A percentile compares a stretch with the other conserved stretches of the same genome.
Conservation (phyloP, 2,888 invertebrate species). For the Apocheima hispidaria region DNA sequence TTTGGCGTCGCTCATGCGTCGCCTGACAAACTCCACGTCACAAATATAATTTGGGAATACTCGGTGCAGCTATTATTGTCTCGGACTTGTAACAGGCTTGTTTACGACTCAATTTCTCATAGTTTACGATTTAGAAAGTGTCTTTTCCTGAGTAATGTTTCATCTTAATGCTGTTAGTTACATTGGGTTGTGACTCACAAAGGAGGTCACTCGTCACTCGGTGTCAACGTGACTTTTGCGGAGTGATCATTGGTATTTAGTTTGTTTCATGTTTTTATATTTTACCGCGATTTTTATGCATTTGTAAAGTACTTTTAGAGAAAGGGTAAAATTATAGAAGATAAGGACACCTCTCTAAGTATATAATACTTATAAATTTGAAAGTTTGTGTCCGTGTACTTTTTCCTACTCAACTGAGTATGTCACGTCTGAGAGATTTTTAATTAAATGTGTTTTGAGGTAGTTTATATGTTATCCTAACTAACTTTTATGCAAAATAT, state of each 20-base stretch:
- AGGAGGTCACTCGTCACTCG: slow-evolving; percentile 25
- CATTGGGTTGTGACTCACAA: slow-evolving; percentile 27
- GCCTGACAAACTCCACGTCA: slow-evolving; percentile 28
- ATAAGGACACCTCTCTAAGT: background rate
- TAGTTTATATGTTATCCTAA: too few relatives aligned
- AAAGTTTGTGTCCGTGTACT: background rate
- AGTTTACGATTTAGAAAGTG: slow-evolving; percentile 50
- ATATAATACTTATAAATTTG: too few relatives aligned
- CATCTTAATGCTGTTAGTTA: slow-evolving; percentile 26
- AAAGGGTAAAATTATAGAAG: background rate
- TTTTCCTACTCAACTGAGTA: background rate
- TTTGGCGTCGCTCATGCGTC: slow-evolving; percentile 51
- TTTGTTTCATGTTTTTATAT: background rate
- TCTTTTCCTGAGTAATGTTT: slow-evolving; percentile 35
- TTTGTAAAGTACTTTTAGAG: background rate
- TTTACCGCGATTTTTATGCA: background rate
- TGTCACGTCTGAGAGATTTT: too few relatives aligned
- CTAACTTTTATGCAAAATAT: too few relatives aligned
- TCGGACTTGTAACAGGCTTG: slow-evolving; percentile 54
- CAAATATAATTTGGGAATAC: slow-evolving; percentile 61
- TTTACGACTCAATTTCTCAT: slow-evolving; percentile 55
- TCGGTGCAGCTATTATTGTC: slow-evolving; percentile 66
- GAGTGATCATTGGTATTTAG: slow-evolving; percentile 1
- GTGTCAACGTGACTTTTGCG: slow-evolving; percentile 17
- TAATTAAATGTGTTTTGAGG: too few relatives aligned